Conservation (phyloP, 2,888 invertebrate species). For the Agonopterix subpropinquella region DNA sequence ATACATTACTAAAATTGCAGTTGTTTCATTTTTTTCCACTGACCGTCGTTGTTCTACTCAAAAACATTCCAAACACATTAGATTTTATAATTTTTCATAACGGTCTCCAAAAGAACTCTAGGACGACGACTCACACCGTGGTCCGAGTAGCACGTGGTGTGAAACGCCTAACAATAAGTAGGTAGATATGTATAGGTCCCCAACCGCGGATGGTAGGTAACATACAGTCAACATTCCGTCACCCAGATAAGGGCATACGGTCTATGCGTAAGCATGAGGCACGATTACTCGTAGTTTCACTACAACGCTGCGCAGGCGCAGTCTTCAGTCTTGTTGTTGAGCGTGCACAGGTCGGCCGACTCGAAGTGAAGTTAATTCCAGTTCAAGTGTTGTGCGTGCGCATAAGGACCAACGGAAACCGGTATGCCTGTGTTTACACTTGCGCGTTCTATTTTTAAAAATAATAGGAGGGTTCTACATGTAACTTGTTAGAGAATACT, state of each 20-base stretch:
- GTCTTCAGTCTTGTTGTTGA: conserved; percentile 30
- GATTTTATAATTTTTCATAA: too few species aligned
- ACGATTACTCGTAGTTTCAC: neutral
- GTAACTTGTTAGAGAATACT: neutral
- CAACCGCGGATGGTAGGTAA: neutral
- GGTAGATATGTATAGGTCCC: neutral
- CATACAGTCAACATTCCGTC: conserved; percentile 33
- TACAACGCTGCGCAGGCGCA: conserved; percentile 17
- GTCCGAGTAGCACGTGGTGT: too few species aligned
- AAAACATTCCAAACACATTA: too few species aligned
- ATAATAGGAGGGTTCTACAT: conserved; percentile 3
- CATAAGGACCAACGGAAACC: conserved; percentile 21
- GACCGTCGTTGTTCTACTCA: too few species aligned
- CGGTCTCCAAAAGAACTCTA: too few species aligned
- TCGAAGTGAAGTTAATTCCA: conserved; percentile 20
- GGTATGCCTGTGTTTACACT: conserved; percentile 30
- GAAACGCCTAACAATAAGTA: neutral
- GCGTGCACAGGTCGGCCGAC: conserved; percentile 24
- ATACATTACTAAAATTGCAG: too few species aligned
- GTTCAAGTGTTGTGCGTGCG: conserved; percentile 11
- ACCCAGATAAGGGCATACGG: conserved; percentile 39
- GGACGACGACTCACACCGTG: too few species aligned
- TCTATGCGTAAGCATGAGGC: conserved; percentile 13
- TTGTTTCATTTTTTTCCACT: too few species aligned
- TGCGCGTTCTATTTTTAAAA: conserved; percentile 27